A percentile compares a stretch with the other conserved stretches of the same genome.
phyloP scores from a whole-genome alignment of 2,113 vertebrate species.

The Psilopogon haemacephalus region DNA sequence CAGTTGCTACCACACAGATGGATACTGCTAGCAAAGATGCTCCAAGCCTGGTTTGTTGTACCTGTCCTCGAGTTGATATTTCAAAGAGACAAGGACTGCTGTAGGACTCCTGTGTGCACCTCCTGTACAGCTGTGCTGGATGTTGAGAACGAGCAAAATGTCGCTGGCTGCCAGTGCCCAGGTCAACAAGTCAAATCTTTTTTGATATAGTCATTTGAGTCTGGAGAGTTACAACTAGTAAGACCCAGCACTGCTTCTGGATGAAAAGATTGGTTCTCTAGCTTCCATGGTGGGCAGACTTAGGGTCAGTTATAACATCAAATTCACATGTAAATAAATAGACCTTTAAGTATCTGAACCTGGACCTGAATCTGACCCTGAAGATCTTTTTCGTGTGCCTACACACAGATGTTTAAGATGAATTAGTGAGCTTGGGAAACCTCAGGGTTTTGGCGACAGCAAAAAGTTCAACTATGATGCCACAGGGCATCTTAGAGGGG shows the following conservation, averaged over 20 bases:
- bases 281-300: accelerated
- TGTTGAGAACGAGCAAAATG: background rate
- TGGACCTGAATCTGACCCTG: background rate
- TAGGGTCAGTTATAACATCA: background rate
- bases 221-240: background rate
- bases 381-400: background rate
- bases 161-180: background rate
- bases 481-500: background rate
- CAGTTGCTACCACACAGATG: background rate
- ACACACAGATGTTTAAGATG: background rate
- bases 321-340: background rate
- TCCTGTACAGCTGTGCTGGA: background rate
- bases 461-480: background rate
- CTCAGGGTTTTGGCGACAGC: background rate
- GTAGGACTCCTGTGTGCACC: too few species aligned
- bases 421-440: background rate
- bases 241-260: background rate
- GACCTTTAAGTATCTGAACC: background rate
- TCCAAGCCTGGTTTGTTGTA: background rate
- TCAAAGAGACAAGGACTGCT: background rate
- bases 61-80: background rate
- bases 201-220: background rate
- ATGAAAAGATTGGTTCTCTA: background rate
- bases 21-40: background rate
- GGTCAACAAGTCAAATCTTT: background rate